Evolutionary conservation across 2,888 invertebrate genomes (phyloP).

Genomic region (Drosophila mimetica): DNA sequence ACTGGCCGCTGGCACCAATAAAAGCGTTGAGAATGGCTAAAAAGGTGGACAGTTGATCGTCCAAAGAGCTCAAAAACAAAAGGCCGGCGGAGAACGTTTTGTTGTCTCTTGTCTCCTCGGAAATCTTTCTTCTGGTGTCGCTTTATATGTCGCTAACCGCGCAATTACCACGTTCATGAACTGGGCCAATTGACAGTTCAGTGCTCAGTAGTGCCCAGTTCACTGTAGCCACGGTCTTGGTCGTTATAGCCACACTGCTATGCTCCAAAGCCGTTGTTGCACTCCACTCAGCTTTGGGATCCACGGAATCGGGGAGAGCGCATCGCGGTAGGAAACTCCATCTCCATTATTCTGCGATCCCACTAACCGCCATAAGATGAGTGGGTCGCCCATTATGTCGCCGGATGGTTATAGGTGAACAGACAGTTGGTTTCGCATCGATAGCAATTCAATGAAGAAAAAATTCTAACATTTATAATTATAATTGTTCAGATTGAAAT

Average conservation of each 20-base stretch:
- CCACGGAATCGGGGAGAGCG: conserved; percentile 10
- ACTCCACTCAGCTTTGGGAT: neutral
- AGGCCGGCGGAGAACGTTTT: conserved; percentile 45
- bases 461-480: too few relatives aligned
- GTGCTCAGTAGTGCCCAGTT: conserved; percentile 36
- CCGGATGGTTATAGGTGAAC: conserved; percentile 1
- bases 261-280: conserved; percentile 52
- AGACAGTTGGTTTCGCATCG: neutral
- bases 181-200: conserved; percentile 75
- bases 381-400: conserved; percentile 35
- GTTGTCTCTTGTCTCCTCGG: conserved; percentile 21
- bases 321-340: conserved; percentile 23
- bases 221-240: neutral
- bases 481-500: too few relatives aligned
- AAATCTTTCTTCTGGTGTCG: conserved; percentile 33
- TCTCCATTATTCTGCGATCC: conserved; percentile 45
- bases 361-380: conserved; percentile 23
- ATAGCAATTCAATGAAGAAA: too few relatives aligned
- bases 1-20: conserved; percentile 25
- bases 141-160: conserved; percentile 72
- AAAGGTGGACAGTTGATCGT: conserved; percentile 58
- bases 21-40: conserved; percentile 40
- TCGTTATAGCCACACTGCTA: neutral
- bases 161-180: conserved; percentile 76
- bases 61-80: conserved; percentile 38